Conservation (phyloP, 2,888 invertebrate species). For the Phaonia tiefii region DNA sequence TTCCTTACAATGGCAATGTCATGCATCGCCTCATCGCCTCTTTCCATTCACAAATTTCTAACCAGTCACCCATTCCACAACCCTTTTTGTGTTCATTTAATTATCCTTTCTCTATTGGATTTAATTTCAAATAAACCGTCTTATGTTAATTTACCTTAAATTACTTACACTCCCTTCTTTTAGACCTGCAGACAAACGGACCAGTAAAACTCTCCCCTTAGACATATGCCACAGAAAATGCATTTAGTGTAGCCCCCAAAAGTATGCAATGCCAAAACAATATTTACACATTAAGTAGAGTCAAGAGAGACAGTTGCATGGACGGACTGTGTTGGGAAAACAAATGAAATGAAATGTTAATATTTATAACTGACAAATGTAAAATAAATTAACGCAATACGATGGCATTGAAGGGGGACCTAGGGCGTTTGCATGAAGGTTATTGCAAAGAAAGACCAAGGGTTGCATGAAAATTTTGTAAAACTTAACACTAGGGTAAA, state of each 20-base stretch:
- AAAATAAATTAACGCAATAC: conserved; percentile 68
- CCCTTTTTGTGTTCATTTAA: conserved; percentile 47
- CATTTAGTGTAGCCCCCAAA: conserved; percentile 51
- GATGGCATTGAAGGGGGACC: conserved; percentile 3
- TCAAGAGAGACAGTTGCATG: neutral
- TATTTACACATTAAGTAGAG: neutral
- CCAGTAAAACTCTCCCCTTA: conserved; percentile 27
- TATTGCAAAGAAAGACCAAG: conserved; percentile 26
- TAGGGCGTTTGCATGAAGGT: conserved; percentile 18
- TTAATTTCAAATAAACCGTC: conserved; percentile 55
- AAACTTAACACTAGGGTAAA: conserved; percentile 25
- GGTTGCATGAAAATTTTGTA: conserved; percentile 5
- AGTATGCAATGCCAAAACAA: conserved; percentile 46
- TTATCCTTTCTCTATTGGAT: conserved; percentile 59
- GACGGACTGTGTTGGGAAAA: neutral
- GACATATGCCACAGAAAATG: conserved; percentile 57
- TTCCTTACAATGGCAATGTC: neutral
- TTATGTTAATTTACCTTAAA: conserved; percentile 49
- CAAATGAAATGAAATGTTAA: conserved; percentile 56
- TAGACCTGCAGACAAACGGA: neutral
- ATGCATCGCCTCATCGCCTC: neutral
- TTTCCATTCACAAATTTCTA: no score
- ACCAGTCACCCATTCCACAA: neutral
- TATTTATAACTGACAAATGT: conserved; percentile 69
- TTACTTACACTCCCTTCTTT: conserved; percentile 26